Conservation (phyloP, 2,113 vertebrate genomes). For the Erpornis zantholeuca region DNA sequence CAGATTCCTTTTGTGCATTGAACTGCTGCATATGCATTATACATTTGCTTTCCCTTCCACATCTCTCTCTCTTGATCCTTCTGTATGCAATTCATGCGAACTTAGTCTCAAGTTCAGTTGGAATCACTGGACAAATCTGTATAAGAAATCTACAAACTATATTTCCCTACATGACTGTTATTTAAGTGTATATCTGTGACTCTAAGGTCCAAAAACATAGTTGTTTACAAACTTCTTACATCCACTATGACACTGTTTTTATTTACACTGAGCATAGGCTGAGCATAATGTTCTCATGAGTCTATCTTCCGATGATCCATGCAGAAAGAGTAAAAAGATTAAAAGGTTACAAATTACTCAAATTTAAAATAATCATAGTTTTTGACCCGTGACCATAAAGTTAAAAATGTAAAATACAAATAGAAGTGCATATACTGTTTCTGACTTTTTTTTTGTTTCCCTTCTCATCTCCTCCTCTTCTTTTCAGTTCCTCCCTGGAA, state of each 20-base stretch:
- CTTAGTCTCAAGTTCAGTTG: background rate
- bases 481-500: background rate
- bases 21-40: slow-evolving; percentile 18
- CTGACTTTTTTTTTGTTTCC: background rate
- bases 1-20: background rate
- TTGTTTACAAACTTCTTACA: background rate
- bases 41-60: background rate
- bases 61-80: background rate
- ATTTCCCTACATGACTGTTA: background rate
- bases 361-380: background rate
- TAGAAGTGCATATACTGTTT: background rate
- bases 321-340: background rate
- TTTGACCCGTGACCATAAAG: background rate
- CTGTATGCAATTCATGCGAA: background rate
- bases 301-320: background rate
- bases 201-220: background rate
- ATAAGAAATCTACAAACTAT: background rate
- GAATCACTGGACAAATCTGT: background rate
- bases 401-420: background rate
- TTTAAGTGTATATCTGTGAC: background rate
- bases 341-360: background rate
- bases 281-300: background rate
- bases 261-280: background rate
- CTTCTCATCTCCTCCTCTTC: background rate
- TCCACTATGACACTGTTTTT: background rate